A percentile compares a stretch with the other conserved stretches of the same genome.
These are phyloP conservation scores for Lasius platythorax DNA, from an alignment of 2,888 invertebrate genomes.

Conservation along the genomic window DNA sequence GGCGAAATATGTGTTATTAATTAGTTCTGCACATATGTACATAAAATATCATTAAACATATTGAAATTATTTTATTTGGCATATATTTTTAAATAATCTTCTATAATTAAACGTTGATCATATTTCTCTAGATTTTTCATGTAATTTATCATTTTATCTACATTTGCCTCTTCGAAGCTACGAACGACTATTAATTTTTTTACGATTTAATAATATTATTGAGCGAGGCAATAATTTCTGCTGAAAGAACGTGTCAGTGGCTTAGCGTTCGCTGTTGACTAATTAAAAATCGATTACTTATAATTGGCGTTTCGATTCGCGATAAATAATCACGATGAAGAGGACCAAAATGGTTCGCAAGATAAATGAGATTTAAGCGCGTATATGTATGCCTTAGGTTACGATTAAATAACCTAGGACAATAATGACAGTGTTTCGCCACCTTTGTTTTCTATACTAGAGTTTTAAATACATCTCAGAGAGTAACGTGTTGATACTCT, in stretches of 20 bases:
- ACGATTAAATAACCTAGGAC: not conserved
- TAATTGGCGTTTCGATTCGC: not conserved
- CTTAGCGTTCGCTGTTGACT: not conserved
- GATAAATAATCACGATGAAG: not conserved
- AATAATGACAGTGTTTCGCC: not conserved
- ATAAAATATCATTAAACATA: not conserved
- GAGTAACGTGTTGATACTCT: not conserved
- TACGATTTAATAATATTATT: constrained; percentile 8
- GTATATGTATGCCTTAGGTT: not conserved
- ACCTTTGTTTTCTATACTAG: not conserved
- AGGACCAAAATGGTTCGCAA: not conserved
- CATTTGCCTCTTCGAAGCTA: not conserved
- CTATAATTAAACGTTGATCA: not conserved
- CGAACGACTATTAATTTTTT: not conserved
- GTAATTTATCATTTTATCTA: not conserved
- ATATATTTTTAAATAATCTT: not conserved
- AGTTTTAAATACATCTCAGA: not conserved
- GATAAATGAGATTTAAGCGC: not conserved
- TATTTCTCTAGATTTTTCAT: not conserved
- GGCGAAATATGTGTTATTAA: not conserved
- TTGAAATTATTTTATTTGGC: not conserved
- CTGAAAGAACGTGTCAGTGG: not conserved
- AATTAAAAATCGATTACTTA: constrained; percentile 33
- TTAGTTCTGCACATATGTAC: not conserved
- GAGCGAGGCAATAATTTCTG: not conserved